phyloP scores from a whole-genome alignment of 2,888 invertebrate genomes.

The Teleogryllus oceanicus region DNA sequence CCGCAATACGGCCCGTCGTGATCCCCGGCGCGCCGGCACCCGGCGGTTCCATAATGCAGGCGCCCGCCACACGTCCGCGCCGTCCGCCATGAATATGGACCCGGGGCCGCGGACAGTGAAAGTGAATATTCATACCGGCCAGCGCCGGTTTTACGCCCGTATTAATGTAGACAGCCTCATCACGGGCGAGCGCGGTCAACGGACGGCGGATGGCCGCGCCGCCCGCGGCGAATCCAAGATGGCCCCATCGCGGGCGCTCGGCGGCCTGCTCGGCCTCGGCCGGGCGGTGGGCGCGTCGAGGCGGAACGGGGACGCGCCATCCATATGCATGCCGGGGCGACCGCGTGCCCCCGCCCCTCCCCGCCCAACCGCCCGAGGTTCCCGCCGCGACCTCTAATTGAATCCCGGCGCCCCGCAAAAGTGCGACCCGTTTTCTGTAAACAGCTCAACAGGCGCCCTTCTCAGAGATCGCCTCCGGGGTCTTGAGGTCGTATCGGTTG shows the following conservation, averaged over 20 bases:
- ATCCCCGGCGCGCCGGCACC: neutral
- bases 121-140: neutral
- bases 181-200: neutral
- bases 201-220: neutral
- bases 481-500: too few species aligned
- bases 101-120: neutral
- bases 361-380: too few species aligned
- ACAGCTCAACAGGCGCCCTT: too few species aligned
- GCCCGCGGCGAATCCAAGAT: neutral
- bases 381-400: too few species aligned
- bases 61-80: neutral
- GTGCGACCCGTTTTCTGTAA: too few species aligned
- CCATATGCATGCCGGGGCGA: too few species aligned
- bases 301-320: too few species aligned
- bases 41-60: neutral
- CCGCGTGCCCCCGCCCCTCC: too few species aligned
- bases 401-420: too few species aligned
- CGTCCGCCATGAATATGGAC: neutral
- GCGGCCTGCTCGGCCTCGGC: neutral
- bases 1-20: neutral
- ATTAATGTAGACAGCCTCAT: constrained; percentile 9
- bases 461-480: too few species aligned
- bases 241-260: neutral
- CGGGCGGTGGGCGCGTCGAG: too few species aligned
- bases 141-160: constrained; percentile 18